Evolutionary conservation across 2,888 invertebrate species (phyloP).

Genomic region (Alentia gelatinosa): DNA sequence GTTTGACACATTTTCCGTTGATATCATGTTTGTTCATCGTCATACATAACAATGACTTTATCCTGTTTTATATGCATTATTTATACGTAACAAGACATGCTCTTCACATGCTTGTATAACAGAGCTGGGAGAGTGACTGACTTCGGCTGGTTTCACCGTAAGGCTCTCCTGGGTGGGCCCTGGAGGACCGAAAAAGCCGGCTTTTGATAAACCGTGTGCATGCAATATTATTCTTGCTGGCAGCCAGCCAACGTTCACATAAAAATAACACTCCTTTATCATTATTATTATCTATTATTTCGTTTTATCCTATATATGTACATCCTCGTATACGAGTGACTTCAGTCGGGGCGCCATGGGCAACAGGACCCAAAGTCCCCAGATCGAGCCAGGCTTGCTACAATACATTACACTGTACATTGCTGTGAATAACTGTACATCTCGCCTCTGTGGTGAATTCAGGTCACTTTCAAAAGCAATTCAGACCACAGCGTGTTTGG

Average conservation of each 20-base stretch:
- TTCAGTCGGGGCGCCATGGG: no score
- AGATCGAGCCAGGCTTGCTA: background rate
- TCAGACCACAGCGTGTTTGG: background rate
- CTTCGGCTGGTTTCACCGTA: no score
- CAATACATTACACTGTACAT: conserved; percentile 16
- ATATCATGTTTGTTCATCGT: no score
- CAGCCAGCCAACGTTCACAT: conserved; percentile 25
- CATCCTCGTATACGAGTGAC: background rate
- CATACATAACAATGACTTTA: no score
- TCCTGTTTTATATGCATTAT: no score
- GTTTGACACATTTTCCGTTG: no score
- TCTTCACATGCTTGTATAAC: no score
- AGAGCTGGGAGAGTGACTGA: background rate
- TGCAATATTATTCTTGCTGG: background rate
- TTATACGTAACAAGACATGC: no score
- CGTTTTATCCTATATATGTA: conserved; percentile 37
- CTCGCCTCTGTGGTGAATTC: background rate
- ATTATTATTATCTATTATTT: no score
- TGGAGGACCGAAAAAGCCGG: background rate
- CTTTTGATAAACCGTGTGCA: background rate
- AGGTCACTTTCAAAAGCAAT: conserved; percentile 8
- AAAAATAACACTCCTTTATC: conserved; percentile 41
- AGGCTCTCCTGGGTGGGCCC: no score
- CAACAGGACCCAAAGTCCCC: background rate
- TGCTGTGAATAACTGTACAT: background rate